Conservation (phyloP, 2,797 vertebrate species). For the Melanotaenia maccullochi region DNA sequence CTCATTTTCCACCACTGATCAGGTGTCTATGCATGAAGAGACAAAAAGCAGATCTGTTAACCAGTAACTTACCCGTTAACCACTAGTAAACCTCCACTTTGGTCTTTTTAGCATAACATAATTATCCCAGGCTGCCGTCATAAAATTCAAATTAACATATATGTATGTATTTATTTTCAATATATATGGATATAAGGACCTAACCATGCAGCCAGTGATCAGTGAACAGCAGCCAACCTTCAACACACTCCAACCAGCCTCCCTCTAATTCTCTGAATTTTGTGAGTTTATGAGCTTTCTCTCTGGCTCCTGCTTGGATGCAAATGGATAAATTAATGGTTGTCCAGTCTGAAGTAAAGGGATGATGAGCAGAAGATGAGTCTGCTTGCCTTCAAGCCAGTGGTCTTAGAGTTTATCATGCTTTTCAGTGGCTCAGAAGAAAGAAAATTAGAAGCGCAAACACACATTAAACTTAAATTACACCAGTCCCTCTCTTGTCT, state of each 20-base stretch:
- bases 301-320: constrained; percentile 50
- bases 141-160: no score
- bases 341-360: constrained; percentile 46
- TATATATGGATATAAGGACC: no score
- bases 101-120: no score
- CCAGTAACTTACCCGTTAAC: no score
- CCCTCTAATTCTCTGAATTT: constrained; percentile 3
- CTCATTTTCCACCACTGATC: no score
- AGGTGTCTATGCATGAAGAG: no score
- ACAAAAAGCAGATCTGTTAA: no score
- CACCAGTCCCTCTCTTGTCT: constrained; percentile 54
- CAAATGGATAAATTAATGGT: constrained; percentile 34
- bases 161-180: no score
- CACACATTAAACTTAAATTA: constrained; percentile 72
- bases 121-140: no score
- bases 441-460: constrained; percentile 63
- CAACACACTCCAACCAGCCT: neutral
- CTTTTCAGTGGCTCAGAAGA: constrained; percentile 51
- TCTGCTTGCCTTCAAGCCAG: constrained; percentile 45
- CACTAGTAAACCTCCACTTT: no score
- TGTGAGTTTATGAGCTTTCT: constrained; percentile 38
- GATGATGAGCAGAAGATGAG: constrained; percentile 45
- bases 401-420: constrained; percentile 61
- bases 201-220: no score
- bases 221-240: no score